Conservation (phyloP, 1,140 invertebrate genomes). For the Harlomillsia oculata region DNA sequence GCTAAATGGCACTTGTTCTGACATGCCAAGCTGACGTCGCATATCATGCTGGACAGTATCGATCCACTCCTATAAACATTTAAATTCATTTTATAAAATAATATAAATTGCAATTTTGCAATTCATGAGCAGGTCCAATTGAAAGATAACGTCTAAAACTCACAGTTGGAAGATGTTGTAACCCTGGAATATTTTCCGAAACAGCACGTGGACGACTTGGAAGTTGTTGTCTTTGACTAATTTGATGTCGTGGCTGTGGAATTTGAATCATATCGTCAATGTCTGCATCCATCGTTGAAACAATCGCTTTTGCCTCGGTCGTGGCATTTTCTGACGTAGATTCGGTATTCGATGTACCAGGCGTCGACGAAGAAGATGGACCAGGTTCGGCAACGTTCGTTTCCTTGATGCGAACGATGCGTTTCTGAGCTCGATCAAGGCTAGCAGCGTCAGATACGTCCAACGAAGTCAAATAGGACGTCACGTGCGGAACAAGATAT, state of each 20-base stretch:
- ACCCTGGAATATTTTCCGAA: background rate
- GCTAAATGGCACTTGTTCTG: conserved; percentile 5
- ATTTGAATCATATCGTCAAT: background rate
- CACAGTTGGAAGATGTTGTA: background rate
- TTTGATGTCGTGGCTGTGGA: background rate
- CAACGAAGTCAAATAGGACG: too few relatives aligned
- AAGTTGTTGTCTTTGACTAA: background rate
- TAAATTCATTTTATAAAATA: conserved; percentile 1
- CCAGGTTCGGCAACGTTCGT: background rate
- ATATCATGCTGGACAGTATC: conserved; percentile 12
- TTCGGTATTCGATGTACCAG: background rate
- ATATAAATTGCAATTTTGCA: background rate
- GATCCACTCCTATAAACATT: conserved; percentile 14
- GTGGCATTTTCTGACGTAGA: background rate
- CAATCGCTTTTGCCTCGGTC: background rate
- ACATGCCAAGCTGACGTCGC: conserved; percentile 14
- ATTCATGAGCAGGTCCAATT: too few relatives aligned
- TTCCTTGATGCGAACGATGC: too few relatives aligned
- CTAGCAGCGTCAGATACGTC: too few relatives aligned
- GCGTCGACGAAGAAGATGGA: background rate
- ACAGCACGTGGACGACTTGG: too few relatives aligned
- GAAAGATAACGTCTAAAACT: too few relatives aligned
- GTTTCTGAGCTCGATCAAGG: too few relatives aligned
- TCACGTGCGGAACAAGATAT: too few relatives aligned
- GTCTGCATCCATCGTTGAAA: background rate